Base-by-base conservation (phyloP, 2,888 invertebrate genomes). In the Hirtodrosophila alboralis region DNA sequence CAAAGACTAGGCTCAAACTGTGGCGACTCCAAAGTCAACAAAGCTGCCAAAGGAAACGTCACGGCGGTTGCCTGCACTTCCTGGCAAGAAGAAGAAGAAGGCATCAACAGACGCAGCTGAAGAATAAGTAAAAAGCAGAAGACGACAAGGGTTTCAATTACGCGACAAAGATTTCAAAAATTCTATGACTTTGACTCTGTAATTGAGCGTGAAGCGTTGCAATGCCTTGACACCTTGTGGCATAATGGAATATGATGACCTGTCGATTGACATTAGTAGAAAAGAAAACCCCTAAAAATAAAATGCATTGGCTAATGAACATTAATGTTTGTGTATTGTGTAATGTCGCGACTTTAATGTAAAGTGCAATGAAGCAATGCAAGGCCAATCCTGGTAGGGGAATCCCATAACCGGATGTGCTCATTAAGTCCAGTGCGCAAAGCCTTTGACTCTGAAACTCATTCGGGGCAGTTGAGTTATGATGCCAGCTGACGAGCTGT, bases 401-500 rank as follows among this genome's bases (percentile, higher is more conserved):
- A 41, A 37, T 34, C 51, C 40, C 63, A 54, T 49, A 37, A 61
- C 86, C 81, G 81, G 81, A 83, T 86, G 84, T 62, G 57, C 86
- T 83, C 81, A 84, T 83, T 86, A 83, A 83, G 84, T 68, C 72
- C 75, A 66, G 44, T 60, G 51, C 44, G 43, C 67, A 45, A 49
- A 78, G 84, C 69, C 79, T 81, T 78, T 80, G 73, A 59, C 73
- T 76, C 45, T 38, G 37, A 10, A 51, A 41, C 28, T 51, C 43
- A 31, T 38, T 48, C 37, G 21, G 37, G 16, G 9, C 13, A 26
- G 30, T 60, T 84, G 84, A 84, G 75, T 86, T 81, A 86, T 86
- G 86, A 72, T 76, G 76, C 84, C 81, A 85, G 71, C 81, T 84
- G 86, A 86, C 77, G 78, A 84, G 78, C 77, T 81, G 81, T 86